Conservation (phyloP, 1,140 invertebrate species). For the Aphidius ervi region DNA sequence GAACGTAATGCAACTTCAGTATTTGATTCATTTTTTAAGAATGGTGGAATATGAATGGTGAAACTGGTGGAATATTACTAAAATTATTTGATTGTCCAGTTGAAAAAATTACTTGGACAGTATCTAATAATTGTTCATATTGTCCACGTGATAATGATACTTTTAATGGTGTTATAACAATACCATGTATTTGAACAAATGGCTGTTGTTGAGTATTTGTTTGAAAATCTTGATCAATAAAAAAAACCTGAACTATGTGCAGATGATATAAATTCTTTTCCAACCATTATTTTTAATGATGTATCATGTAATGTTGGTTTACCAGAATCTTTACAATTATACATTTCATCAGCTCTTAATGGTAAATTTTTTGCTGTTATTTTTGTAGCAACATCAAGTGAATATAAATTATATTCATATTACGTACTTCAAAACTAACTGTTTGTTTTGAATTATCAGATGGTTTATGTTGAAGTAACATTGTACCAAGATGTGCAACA, state of each 20-base stretch:
- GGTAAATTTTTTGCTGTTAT: constrained; percentile 41
- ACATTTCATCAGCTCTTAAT: constrained; percentile 60
- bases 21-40: constrained; percentile 63
- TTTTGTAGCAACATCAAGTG: constrained; percentile 60
- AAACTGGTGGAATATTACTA: constrained; percentile 42
- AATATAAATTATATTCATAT: constrained; percentile 90
- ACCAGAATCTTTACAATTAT: constrained; percentile 62
- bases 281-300: constrained; percentile 64
- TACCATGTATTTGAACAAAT: constrained; percentile 66
- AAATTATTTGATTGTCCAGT: constrained; percentile 29
- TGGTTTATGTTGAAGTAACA: constrained; percentile 60
- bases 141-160: constrained; percentile 79
- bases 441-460: constrained; percentile 44
- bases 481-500: constrained; percentile 90
- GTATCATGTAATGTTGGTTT: constrained; percentile 80
- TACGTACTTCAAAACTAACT: constrained; percentile 66
- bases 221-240: constrained; percentile 40
- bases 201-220: constrained; percentile 28
- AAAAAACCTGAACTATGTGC: constrained; percentile 40
- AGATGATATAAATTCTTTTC: constrained; percentile 42
- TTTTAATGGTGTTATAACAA: constrained; percentile 77
- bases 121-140: constrained; percentile 85
- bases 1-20: constrained; percentile 76
- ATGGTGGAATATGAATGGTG: too few species aligned
- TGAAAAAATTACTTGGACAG: constrained; percentile 55